Evolutionary conservation across 2,113 vertebrate species (phyloP).

Genomic region (Trogon surrucura): DNA sequence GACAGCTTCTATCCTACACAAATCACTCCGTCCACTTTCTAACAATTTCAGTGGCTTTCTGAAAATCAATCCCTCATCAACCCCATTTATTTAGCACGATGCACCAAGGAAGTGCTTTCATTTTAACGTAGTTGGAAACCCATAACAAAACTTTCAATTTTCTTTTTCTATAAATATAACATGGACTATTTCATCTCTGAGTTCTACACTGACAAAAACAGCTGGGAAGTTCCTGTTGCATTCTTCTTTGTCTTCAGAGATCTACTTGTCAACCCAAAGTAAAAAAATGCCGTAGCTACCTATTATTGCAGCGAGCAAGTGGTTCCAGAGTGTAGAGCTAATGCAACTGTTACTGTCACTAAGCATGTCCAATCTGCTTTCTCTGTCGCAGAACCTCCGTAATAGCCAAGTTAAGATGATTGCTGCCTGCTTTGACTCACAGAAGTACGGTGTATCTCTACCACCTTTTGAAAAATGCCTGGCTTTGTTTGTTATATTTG

Average conservation of each 20-base stretch:
- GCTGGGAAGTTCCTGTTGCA: not conserved
- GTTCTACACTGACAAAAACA: not conserved
- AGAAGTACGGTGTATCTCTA: not conserved
- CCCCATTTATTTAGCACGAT: not conserved
- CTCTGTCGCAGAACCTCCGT: not conserved
- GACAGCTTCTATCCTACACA: not conserved
- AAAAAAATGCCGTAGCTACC: not conserved
- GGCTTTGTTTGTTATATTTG: not conserved
- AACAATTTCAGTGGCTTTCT: not conserved
- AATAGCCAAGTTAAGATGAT: not conserved
- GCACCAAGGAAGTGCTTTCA: not conserved
- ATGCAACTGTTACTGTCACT: not conserved
- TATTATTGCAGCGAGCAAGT: not conserved
- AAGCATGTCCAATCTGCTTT: accelerated
- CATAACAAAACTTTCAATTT: not conserved
- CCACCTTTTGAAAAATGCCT: not conserved
- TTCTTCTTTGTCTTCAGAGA: not conserved
- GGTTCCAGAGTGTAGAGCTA: not conserved
- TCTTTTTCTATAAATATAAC: not conserved
- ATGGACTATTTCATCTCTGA: not conserved
- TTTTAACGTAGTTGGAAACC: not conserved
- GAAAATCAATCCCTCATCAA: not conserved
- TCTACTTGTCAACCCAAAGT: not conserved
- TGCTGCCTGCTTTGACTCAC: not conserved
- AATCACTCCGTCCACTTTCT: not conserved